phyloP scores from a whole-genome alignment of 2,113 vertebrate genomes.

The Sciurus niger region DNA sequence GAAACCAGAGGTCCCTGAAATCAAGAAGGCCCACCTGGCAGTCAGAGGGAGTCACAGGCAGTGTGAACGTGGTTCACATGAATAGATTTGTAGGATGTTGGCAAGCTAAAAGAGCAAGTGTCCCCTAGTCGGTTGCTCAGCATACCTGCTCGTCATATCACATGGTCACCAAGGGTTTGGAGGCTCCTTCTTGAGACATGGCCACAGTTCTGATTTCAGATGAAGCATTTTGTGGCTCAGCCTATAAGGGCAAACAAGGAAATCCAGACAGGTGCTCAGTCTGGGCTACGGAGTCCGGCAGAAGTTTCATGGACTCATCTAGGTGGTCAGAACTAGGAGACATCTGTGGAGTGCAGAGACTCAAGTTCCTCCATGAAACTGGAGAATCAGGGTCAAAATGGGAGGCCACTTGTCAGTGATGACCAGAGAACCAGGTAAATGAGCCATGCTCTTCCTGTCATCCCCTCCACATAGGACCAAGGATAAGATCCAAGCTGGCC shows the following conservation, averaged over 20 bases:
- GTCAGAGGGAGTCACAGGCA: background rate
- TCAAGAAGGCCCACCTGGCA: background rate
- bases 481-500: background rate
- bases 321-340: background rate
- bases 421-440: background rate
- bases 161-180: background rate
- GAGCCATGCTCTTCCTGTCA: too few species aligned
- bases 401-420: background rate
- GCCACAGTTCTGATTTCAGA: background rate
- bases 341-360: background rate
- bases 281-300: background rate
- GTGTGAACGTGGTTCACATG: background rate
- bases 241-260: background rate
- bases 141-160: background rate
- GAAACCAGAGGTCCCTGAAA: slow-evolving; percentile 30
- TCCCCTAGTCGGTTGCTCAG: background rate
- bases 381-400: background rate
- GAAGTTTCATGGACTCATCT: background rate
- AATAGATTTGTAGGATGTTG: background rate
- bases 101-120: background rate
- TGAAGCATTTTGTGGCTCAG: background rate
- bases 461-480: background rate
- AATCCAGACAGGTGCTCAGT: background rate
- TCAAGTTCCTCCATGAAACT: background rate
- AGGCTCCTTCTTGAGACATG: background rate